Evolutionary conservation across 2,888 invertebrate genomes (phyloP), one percentile per base, ranked within the genome.

Genomic region (Dasypolia templi): DNA sequence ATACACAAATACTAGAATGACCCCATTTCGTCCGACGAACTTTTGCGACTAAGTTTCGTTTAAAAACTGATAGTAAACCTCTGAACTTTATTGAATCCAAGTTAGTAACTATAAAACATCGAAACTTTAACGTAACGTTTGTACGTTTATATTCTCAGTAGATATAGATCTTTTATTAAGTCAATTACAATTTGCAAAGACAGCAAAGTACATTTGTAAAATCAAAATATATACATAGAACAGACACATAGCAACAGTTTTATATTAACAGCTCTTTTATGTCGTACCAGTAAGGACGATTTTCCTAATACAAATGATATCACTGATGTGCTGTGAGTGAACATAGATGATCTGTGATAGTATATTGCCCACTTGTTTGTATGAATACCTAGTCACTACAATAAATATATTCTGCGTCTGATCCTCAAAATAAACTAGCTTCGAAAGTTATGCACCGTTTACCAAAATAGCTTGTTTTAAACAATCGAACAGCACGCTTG

Each of bases 1-100:
- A 62, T 79, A 58, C 12, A 53, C 67, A 70, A 72, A 55, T 58
- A 62, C 51, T 51, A 51, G n/a, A 70, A 56, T 56, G 70, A 71
- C 65, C 82, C 44, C 79, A 62, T 81, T 82, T 79, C 32, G 26
- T 44, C 51, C 29, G 42, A 22, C 46, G 11, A 69, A 79, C 35
- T 81, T 82, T 75, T 11, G 53, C 51, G 53, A 65, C 53, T 62
- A 51, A 42, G 63, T 80, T 68, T 35, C 42, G n/a, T 32, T 58
- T 75, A 58, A 46, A 62, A 68, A 68, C 71, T 68, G 62, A 67
- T 74, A 81, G 66, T 78, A 78, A 66, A 63, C 26, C 55, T 61
- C 68, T 81, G 65, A 75, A 81, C 42, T 49, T 62, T 75, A 81
- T 70, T 79, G 75, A 68, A 75, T 64, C 49, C 14, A 51, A 69